phyloP scores from a whole-genome alignment of 2,888 invertebrate genomes.

The Clanis bilineata region DNA sequence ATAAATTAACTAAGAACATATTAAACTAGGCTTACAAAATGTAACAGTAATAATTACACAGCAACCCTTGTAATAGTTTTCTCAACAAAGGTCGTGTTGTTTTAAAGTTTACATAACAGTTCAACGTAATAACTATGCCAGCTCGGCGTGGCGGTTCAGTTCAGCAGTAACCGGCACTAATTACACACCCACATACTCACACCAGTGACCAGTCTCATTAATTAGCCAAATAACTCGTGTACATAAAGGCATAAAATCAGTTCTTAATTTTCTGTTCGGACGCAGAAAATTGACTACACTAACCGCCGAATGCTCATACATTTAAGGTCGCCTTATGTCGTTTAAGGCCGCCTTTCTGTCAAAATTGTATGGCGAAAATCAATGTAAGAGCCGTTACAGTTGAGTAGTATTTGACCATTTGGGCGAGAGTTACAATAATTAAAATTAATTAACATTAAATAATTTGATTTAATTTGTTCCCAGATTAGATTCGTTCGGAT shows the following conservation, averaged over 20 bases:
- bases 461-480: background rate
- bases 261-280: too few relatives aligned
- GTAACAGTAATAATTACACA: background rate
- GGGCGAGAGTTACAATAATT: background rate
- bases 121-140: slow-evolving; percentile 5
- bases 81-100: background rate
- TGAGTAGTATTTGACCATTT: too few relatives aligned
- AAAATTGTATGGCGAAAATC: too few relatives aligned
- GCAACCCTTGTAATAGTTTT: background rate
- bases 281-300: too few relatives aligned
- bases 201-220: background rate
- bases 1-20: too few relatives aligned
- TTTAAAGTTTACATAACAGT: slow-evolving; percentile 8
- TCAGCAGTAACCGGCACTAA: slow-evolving; percentile 5
- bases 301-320: too few relatives aligned
- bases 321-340: too few relatives aligned
- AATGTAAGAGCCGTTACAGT: too few relatives aligned
- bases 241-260: too few relatives aligned
- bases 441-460: background rate
- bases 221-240: background rate
- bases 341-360: too few relatives aligned
- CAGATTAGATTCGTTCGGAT: background rate
- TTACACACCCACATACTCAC: slow-evolving; percentile 1
- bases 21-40: background rate
- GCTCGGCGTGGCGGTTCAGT: background rate